These are phyloP conservation scores for Xenentodon cancila DNA, from an alignment of 2,797 vertebrate species.

Conservation along the genomic window DNA sequence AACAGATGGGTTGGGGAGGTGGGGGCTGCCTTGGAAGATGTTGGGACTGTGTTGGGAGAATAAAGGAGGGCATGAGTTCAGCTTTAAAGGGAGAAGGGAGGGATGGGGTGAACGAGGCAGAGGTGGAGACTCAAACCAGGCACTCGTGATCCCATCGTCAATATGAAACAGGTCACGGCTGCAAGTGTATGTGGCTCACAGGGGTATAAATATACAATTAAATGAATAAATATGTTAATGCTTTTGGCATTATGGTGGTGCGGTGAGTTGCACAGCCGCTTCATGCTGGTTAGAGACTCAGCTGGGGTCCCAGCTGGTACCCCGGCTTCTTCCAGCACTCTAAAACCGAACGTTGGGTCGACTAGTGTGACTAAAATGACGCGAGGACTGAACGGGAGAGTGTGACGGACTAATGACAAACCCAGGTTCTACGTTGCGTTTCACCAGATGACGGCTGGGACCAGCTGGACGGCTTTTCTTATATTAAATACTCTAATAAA, in stretches of 20 bases:
- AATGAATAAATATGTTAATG: not conserved
- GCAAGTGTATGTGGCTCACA: not conserved
- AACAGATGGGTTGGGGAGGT: not conserved
- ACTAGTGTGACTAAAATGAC: too few relatives aligned
- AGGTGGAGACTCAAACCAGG: conserved; percentile 3
- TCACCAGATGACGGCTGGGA: too few relatives aligned
- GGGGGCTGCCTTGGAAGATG: conserved; percentile 15
- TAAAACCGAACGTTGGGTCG: too few relatives aligned
- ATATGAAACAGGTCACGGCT: not conserved
- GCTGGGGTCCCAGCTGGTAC: too few relatives aligned
- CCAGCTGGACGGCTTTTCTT: too few relatives aligned
- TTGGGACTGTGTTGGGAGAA: conserved; percentile 14
- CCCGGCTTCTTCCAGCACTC: too few relatives aligned
- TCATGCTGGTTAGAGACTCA: too few relatives aligned
- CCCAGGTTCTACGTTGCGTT: too few relatives aligned
- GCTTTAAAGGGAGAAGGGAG: conserved; percentile 25
- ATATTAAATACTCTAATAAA: not conserved
- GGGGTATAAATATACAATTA: conserved; percentile 8
- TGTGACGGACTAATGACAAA: too few relatives aligned
- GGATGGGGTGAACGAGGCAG: conserved; percentile 3
- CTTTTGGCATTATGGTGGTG: too few relatives aligned
- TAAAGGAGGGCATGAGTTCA: conserved; percentile 17
- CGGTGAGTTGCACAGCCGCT: too few relatives aligned
- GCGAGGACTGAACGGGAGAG: too few relatives aligned
- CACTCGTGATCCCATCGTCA: not conserved